These are phyloP conservation scores for Columba livia DNA, from an alignment of 2,113 vertebrate genomes.

Conservation along the genomic window DNA sequence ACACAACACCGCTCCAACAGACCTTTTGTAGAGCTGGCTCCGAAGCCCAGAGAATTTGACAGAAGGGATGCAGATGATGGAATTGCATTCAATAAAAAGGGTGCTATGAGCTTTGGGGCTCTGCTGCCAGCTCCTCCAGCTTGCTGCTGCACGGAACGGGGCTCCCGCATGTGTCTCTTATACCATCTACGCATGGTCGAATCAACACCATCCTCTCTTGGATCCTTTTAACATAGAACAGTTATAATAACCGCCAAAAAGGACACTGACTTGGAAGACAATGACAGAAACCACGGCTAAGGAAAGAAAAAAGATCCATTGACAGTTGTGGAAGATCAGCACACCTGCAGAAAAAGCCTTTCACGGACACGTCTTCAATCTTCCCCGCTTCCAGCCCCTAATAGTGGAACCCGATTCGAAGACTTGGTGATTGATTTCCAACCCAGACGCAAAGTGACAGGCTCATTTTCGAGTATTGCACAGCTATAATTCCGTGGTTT, in stretches of 20 bases:
- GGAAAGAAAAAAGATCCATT: neutral
- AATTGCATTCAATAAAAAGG: neutral
- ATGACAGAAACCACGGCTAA: neutral
- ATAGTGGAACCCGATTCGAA: constrained; percentile 24
- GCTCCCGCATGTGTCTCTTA: neutral
- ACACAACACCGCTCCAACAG: neutral
- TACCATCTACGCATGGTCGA: neutral
- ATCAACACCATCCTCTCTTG: neutral
- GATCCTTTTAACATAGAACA: neutral
- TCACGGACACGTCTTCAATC: constrained; percentile 43
- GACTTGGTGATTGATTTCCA: constrained; percentile 52
- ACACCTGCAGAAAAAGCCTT: neutral
- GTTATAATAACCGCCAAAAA: neutral
- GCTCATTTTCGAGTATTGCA: constrained; percentile 59
- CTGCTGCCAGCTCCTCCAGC: neutral
- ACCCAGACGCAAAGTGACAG: constrained; percentile 42
- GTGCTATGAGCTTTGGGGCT: neutral
- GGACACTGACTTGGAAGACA: neutral
- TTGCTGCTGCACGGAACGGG: neutral
- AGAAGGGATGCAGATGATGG: neutral
- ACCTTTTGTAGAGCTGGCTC: neutral
- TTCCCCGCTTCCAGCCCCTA: constrained; percentile 7
- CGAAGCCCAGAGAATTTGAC: neutral
- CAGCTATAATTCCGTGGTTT: constrained; percentile 57
- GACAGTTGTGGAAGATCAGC: neutral